Percentiles rank a stretch among this genome's conserved stretches.
phyloP scores from a whole-genome alignment of 2,113 vertebrate genomes.

The Hemibagrus wyckioides region DNA sequence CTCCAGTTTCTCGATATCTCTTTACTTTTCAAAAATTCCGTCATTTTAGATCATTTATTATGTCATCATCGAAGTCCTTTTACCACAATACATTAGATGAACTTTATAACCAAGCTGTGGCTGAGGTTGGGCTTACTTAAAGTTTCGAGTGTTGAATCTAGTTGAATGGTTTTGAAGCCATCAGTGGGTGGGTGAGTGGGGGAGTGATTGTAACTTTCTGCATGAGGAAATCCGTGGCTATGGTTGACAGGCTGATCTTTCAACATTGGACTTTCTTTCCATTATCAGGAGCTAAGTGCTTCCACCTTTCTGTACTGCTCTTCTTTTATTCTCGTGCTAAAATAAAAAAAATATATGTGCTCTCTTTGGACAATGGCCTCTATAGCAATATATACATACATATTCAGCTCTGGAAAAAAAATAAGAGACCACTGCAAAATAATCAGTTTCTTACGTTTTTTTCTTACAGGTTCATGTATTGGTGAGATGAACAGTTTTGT shows the following conservation, averaged over 20 bases:
- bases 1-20: neutral
- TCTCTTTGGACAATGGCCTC: neutral
- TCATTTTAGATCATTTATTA: neutral
- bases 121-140: neutral
- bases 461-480: no score
- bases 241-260: conserved; percentile 61
- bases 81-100: neutral
- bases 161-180: neutral
- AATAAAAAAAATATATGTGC: neutral
- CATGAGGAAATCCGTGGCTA: conserved; percentile 26
- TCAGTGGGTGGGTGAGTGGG: neutral
- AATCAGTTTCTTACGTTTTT: no score
- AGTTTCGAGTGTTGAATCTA: neutral
- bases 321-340: neutral
- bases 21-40: neutral
- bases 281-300: conserved; percentile 21
- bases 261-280: conserved; percentile 60
- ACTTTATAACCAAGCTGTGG: neutral
- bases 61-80: neutral
- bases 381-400: no score
- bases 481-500: no score
- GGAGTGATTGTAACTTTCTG: neutral
- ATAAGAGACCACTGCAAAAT: no score
- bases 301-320: neutral
- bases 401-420: no score